Evolutionary conservation across 1,140 invertebrate genomes (phyloP), one percentile per base, ranked within the genome.

Genomic region (Pseudachorutes palmiensis): DNA sequence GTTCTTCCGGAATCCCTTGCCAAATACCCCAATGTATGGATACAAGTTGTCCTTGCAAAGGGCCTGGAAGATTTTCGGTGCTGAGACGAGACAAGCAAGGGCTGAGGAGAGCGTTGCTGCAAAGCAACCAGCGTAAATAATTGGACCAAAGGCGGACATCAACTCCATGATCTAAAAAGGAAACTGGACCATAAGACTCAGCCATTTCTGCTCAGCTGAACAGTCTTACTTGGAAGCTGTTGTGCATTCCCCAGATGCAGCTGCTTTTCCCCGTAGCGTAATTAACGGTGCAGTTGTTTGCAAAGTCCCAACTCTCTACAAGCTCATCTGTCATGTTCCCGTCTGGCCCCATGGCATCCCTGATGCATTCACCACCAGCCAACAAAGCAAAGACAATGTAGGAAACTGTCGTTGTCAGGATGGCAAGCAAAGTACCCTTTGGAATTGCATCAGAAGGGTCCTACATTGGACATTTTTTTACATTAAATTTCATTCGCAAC

Each of bases 1-100:
- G 76, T 88, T 89, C 76, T 88, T 88, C 28, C 94, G 92, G 76
- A 90, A 94, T 16, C 94, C 91, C 75, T 91, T 91, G 51, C 87
- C 93, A 80, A 99, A 98, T 83, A 90, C 89, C 63, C 86, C 83
- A 67, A 98, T 87, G 68, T 89, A 87, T 0, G 96, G 97, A 79
- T 98, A 99, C 19, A 99, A 79, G 74, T 91, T 89, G 78, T 99
- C 97, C 77, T 94, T 91, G 76, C 94, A 97, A 2, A 99, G 83
- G 58, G 94, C 94, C 85, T 97, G 92, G 75, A 94, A 91, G 0
- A 92, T 88, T 83, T 91, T 91, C 0, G 97, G 97, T 0, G 95
- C 97, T 22, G 92, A 94, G 0, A 98, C 94, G 57, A 98, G 81
- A 69, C 92, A 94, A 1, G 96, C 95, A 33, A 98, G 81, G 1